Base-by-base conservation (phyloP, 2,888 invertebrate genomes). In the Seira ritae region DNA sequence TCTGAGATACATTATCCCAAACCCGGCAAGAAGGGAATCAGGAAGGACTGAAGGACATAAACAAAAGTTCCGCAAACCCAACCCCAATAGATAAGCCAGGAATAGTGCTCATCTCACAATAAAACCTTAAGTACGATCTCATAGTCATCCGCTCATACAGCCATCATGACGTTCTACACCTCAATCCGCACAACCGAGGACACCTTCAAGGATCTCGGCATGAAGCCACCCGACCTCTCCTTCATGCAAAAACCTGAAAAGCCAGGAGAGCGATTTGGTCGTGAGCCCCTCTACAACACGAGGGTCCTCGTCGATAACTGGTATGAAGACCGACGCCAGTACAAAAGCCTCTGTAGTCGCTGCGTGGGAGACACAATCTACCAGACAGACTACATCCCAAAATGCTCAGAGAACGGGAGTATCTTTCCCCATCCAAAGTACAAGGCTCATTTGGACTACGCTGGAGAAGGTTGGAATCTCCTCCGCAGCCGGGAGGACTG, bases 291-390 rank as follows among this genome's bases (percentile, higher is more conserved):
- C 19, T 85, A 74, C 62, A 85, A 85, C 37, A 80, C 77, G 15
- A 69, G 83, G n/a, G 77, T 71, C 23, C 75, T 88, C 0, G 68
- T 83, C 15, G 84, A 80, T 42, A 88, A 88, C 70, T 88, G 88
- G 88, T 87, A 73, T 77, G 88, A 88, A 67, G 87, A 88, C 31
- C 78, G 88, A 0, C 82, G 87, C 6, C 85, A 84, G 31, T 87
- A 86, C 75, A 85, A 86, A 37, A 70, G 71, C 12, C 31, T 68
- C 1, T 86, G 86, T 69, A 74, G 84, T 20, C 85, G 88, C 2
- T 88, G 86, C 73, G 87, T 85, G 8, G 87, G 86, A 24, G 73
- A 75, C 42, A 75, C 83, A 1, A 84, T 84, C 20, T 80, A 71
- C 50, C 50, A 69, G 17, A 80, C 81, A 15, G 86, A 86, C 50